Percentiles rank a stretch among this genome's conserved stretches.
These are phyloP conservation scores for Amphiura filiformis DNA, from an alignment of 35 echinoderm and acorn worm genomes.

Conservation along the genomic window DNA sequence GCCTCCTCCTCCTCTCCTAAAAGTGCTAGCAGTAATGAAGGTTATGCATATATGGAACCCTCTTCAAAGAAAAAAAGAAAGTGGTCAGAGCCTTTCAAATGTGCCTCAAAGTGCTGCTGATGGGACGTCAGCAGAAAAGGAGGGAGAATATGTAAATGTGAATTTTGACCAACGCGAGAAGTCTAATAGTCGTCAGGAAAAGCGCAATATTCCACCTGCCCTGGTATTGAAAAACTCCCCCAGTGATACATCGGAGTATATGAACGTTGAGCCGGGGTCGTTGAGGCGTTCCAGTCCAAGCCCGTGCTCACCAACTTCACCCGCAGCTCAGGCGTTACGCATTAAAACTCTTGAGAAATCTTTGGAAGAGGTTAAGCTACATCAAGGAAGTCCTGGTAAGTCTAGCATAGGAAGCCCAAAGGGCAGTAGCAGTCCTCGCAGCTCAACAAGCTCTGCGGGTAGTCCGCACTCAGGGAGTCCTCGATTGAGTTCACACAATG, in stretches of 20 bases:
- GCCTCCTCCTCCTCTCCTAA: not conserved
- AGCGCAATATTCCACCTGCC: not conserved
- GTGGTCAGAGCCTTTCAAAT: constrained; percentile 15
- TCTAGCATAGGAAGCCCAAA: not conserved
- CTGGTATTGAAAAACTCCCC: not conserved
- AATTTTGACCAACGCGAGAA: constrained; percentile 19
- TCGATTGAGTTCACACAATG: not conserved
- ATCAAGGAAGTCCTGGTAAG: not conserved
- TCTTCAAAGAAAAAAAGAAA: not conserved
- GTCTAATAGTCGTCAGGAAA: not conserved
- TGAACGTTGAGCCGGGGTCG: constrained; percentile 62
- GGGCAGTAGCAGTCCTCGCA: constrained; percentile 7
- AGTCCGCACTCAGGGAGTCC: not conserved
- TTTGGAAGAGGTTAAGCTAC: not conserved
- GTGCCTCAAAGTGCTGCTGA: not conserved
- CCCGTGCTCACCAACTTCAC: constrained; percentile 34
- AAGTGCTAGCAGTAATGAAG: not conserved
- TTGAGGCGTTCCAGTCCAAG: constrained; percentile 1
- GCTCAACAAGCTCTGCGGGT: not conserved
- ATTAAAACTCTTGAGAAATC: constrained; percentile 8
- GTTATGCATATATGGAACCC: constrained; percentile 11
- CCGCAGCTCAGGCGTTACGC: not conserved
- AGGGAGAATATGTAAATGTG: constrained; percentile 53
- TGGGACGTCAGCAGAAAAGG: not conserved
- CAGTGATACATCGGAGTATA: constrained; percentile 58